Evolutionary conservation across 2,888 invertebrate genomes (phyloP), one percentile per base, ranked within the genome.

Genomic region (Catocala sponsa): DNA sequence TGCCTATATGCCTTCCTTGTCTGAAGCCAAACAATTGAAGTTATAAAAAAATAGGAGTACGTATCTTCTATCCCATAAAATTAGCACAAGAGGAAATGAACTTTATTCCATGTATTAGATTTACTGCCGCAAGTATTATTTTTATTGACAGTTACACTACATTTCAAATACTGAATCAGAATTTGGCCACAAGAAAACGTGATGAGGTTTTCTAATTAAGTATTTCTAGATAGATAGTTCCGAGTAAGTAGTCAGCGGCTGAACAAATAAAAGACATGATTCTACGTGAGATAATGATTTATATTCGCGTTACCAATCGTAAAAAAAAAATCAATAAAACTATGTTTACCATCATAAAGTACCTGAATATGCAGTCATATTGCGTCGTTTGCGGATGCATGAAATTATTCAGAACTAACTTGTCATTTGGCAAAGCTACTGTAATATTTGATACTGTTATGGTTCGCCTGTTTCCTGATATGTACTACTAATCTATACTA

Each of bases 181-280:
- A 46, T 48, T 42, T 4, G 12, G 42, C 62, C 46, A 6, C 0
- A 11, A 6, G 9, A 15, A 46, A 13, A 48, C 70, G 59, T 72
- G 68, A 60, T 55, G 49, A 33, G 63, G 52, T 55, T 72, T n/a
- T 49, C 49, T 13, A 48, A 67, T 38, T 54, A 6, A 42, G 46
- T 46, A 46, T 46, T 46, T 6, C 4, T 2, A 44, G 7, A 1
- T 44, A 44, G 7, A 6, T 44, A 5, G 15, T 51, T 59, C 15
- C 15, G 35, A 48, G 25, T 38, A 38, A 48, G 25, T 38, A 38
- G 11, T 38, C 35, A 38, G 35, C 6, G 9, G 6, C 7, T 13
- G 10, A 42, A 13, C n/a, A 10, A 48, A 47, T 0, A 51, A 51
- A 47, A 33, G 12, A 25, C 33, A 7, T 10, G 42, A 46, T 57